Base-by-base conservation (phyloP, 2,113 vertebrate genomes). In the Crotalus horridus region DNA sequence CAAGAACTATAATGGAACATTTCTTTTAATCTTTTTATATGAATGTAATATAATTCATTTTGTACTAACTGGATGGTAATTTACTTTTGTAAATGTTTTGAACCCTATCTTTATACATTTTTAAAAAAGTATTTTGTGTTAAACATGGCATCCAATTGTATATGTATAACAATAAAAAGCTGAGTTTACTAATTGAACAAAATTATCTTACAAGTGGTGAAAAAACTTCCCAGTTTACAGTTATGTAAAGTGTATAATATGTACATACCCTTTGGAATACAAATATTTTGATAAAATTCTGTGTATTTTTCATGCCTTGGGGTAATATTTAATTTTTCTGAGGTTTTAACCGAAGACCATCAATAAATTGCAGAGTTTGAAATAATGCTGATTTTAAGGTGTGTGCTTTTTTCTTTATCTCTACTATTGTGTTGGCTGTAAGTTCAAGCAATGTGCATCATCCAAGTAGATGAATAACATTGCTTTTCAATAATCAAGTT, bases 191-290 rank as follows among this genome's bases (percentile, higher is more conserved):
- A 96, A 85, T 96, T 96, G 95, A 96, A 96, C 96, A 96, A 96
- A 95, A 97, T 97, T 96, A 97, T 90, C 91, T 96, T 97, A 95
- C 98, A 96, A 98, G 95, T 97, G 56, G 55, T 46, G 55, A 96
- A 95, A 92, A 91, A 91, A 12, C 87, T 95, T 94, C 11, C 92
- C 92, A 96, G 95, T 96, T 96, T 90, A 93, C 97, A 97, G 97
- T 94, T 96, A 97, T 96, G 97, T 98, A 98, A 98, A 98, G 97
- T 98, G 98, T 98, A 98, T 98, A 92, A 97, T 98, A 98, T 98
- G 98, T 98, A 98, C 94, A 98, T 98, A 98, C 97, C 97, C 97
- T 96, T 97, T 97, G 97, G 96, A 98, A 98, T 97, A 97, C 98
- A 97, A 97, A 97, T 97, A 98, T 98, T 98, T 98, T 98, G 97